Evolutionary conservation across 2,113 vertebrate genomes (phyloP).

Genomic region (Halichoerus grypus): DNA sequence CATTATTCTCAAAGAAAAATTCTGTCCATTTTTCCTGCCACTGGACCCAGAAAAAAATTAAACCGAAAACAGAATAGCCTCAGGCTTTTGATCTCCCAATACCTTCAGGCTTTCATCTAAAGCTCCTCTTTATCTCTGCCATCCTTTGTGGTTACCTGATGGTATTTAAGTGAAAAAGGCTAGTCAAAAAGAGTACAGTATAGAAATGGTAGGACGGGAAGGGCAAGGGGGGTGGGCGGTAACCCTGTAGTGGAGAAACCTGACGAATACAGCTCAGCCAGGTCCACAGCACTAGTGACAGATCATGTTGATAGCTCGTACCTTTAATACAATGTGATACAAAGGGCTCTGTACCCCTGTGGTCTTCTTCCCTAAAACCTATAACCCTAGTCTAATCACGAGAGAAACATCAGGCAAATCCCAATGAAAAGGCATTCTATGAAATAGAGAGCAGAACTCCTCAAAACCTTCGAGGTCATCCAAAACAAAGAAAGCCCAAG

Average conservation of each 20-base stretch:
- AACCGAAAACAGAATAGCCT: not conserved
- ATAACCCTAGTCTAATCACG: not conserved
- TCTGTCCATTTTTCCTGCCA: not conserved
- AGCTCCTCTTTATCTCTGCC: slow-evolving; percentile 4
- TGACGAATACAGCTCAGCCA: not conserved
- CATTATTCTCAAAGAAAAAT: not conserved
- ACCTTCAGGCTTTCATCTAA: not conserved
- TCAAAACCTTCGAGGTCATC: not conserved
- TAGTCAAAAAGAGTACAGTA: not conserved
- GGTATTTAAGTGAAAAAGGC: not conserved
- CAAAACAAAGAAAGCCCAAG: not conserved
- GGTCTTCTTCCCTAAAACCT: not conserved
- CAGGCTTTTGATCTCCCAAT: not conserved
- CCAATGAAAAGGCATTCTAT: not conserved
- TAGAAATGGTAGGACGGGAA: not conserved
- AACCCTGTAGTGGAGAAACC: not conserved
- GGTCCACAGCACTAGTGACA: not conserved
- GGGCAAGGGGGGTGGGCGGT: accelerated
- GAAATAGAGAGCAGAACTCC: not conserved
- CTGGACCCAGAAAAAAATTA: not conserved
- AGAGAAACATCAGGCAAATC: not conserved
- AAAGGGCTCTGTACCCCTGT: not conserved
- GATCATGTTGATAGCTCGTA: not conserved
- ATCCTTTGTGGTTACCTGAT: not conserved
- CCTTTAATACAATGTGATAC: not conserved